Evolutionary conservation across 1,140 invertebrate genomes (phyloP).

Genomic region (Hylaeus anthracinus): DNA sequence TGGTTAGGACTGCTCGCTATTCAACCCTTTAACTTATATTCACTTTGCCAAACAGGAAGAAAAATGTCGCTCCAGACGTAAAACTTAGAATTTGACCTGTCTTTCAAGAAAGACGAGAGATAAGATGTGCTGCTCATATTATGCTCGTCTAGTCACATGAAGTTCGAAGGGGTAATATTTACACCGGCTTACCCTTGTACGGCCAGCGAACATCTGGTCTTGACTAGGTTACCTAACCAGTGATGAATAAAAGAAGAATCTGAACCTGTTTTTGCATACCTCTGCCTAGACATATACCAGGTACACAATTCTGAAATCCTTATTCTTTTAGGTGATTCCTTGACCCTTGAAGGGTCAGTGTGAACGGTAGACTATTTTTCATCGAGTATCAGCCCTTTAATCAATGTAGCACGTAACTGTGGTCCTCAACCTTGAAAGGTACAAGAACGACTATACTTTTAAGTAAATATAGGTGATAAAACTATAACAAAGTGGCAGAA

Average conservation of each 20-base stretch:
- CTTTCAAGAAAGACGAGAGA: not conserved
- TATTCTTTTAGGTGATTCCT: not conserved
- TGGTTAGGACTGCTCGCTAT: too few species aligned
- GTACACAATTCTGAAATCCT: not conserved
- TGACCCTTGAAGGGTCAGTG: not conserved
- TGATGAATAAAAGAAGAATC: not conserved
- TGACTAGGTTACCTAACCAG: not conserved
- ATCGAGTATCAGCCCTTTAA: not conserved
- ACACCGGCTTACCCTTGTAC: conserved; percentile 61
- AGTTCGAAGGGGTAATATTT: conserved; percentile 63
- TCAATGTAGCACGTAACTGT: not conserved
- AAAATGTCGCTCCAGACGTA: conserved; percentile 52
- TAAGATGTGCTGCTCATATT: conserved; percentile 63
- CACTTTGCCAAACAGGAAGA: too few species aligned
- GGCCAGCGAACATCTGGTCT: conserved; percentile 71
- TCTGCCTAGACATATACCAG: too few species aligned
- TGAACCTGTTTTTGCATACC: conserved; percentile 43
- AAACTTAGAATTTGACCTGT: conserved; percentile 69
- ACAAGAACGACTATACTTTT: too few species aligned
- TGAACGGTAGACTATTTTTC: not conserved
- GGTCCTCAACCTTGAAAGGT: too few species aligned
- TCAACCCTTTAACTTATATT: too few species aligned
- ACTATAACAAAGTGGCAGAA: too few species aligned
- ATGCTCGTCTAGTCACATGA: conserved; percentile 53
- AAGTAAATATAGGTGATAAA: too few species aligned